phyloP scores from a whole-genome alignment of 2,888 invertebrate genomes.

The Trichopria drosophilae region DNA sequence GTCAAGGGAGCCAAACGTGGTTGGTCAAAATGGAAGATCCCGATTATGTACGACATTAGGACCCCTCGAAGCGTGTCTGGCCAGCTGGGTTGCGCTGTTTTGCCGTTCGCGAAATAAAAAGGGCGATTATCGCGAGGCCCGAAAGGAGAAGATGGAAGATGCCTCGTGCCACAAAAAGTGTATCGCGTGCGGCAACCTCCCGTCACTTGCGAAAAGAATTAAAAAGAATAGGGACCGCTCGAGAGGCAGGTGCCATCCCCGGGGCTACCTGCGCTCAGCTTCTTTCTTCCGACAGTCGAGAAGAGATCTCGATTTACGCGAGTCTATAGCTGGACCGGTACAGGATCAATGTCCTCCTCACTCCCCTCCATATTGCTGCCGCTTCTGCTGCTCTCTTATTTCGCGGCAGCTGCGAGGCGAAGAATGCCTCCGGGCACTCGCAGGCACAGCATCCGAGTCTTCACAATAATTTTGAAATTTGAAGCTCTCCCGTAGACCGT shows the following conservation, averaged over 20 bases:
- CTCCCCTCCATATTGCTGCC: conserved; percentile 15
- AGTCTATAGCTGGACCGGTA: conserved; percentile 26
- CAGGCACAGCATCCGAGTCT: neutral
- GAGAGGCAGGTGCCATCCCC: conserved; percentile 38
- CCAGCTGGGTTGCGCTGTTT: too few relatives aligned
- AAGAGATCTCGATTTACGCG: conserved; percentile 17
- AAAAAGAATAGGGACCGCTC: conserved; percentile 16
- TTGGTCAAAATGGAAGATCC: too few relatives aligned
- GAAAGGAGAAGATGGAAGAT: conserved; percentile 2
- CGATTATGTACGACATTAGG: too few relatives aligned
- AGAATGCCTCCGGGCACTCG: conserved; percentile 8
- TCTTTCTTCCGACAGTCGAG: conserved; percentile 18
- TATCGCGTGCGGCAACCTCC: conserved; percentile 25
- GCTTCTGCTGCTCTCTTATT: conserved; percentile 13
- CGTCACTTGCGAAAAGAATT: conserved; percentile 13
- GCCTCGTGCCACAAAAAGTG: conserved; percentile 21
- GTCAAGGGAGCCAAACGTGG: too few relatives aligned
- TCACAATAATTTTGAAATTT: conserved; percentile 27
- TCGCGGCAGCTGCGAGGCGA: conserved; percentile 24
- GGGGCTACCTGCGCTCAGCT: conserved; percentile 21
- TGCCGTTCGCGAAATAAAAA: too few relatives aligned
- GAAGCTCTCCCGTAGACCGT: conserved; percentile 3
- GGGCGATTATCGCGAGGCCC: too few relatives aligned
- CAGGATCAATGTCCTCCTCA: conserved; percentile 29
- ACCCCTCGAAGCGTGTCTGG: too few relatives aligned